Evolutionary conservation across 2,797 vertebrate genomes (phyloP).

Genomic region (Dicrostonyx torquatus): DNA sequence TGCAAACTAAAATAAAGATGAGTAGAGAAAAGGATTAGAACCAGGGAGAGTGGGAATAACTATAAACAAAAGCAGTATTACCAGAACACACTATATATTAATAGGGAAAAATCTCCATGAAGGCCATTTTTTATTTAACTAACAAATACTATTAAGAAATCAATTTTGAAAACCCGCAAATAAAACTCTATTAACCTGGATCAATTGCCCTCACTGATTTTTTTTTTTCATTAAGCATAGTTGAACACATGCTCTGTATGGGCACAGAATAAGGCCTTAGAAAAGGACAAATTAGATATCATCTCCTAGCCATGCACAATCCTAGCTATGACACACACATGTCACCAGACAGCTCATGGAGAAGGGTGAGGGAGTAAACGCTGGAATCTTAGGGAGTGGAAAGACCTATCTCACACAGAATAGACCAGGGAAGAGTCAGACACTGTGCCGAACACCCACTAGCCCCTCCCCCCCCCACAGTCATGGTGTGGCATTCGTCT

Average conservation of each 20-base stretch:
- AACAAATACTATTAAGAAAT: neutral
- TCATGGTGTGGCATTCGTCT: neutral
- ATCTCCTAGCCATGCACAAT: neutral
- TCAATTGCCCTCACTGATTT: neutral
- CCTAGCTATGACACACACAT: accelerated
- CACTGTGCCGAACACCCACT: neutral
- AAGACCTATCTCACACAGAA: too few relatives aligned
- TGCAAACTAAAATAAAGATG: neutral
- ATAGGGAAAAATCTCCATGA: neutral
- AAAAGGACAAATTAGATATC: neutral
- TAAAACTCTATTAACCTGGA: neutral
- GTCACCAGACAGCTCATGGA: neutral
- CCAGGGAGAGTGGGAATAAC: neutral
- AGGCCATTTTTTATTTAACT: neutral
- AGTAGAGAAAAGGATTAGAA: neutral
- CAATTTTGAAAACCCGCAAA: neutral
- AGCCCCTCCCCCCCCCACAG: neutral
- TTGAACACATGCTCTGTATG: neutral
- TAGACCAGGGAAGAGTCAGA: accelerated
- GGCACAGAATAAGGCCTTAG: neutral
- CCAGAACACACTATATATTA: neutral
- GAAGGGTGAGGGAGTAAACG: neutral
- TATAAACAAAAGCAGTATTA: neutral
- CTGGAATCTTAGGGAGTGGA: neutral
- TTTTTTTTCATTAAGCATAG: neutral